Base-by-base conservation (phyloP, 2,113 vertebrate genomes). In the Oncorhynchus mykiss region DNA sequence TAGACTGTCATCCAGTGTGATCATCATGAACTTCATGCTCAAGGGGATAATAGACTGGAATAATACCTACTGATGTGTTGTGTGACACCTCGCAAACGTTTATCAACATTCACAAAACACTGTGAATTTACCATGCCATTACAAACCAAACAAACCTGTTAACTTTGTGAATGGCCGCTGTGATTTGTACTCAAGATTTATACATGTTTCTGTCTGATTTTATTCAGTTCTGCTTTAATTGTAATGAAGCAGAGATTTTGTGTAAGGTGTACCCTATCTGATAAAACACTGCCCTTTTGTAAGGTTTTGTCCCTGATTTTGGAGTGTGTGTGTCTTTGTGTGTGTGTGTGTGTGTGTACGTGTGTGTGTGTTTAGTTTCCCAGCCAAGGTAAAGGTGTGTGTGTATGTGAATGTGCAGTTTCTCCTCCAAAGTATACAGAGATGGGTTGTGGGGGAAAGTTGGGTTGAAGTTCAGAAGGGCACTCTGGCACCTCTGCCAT, bases 241-340 rank as follows among this genome's bases (percentile, higher is more conserved):
- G 57, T 51, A 69, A 72, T 60, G 34, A 74, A 72, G 13, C 18
- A n/a, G 6, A 27, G 12, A 24, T 62, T 7, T 65, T 73, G 13
- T 45, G 20, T 16, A 22, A 51, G 57, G 3, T 73, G 45, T 3
- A 13, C 22, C 27, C 29, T 70, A 62, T 77, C 29, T 5, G 29
- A 80, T 74, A 51, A 73, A 78, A 76, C 27, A 25, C 3, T 7
- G 57, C 45, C 34, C 60, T 39, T 85, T 75, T 62, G 81, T 81
- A 54, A 51, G 64, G 39, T 45, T 75, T 29, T 69, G 27, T 69
- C 68, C 48, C 24, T 67, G 73, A 4, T 18, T 68, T 20, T 9
- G 11, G 67, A 24, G 51, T 54, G 65, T 67, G 45, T 71, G 27
- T 22, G 57, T 59, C 18, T 60, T 20, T 60, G 59, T 22, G n/a